Base-by-base conservation (phyloP, 2,113 vertebrate species). In the Corythoichthys haematopterus region DNA sequence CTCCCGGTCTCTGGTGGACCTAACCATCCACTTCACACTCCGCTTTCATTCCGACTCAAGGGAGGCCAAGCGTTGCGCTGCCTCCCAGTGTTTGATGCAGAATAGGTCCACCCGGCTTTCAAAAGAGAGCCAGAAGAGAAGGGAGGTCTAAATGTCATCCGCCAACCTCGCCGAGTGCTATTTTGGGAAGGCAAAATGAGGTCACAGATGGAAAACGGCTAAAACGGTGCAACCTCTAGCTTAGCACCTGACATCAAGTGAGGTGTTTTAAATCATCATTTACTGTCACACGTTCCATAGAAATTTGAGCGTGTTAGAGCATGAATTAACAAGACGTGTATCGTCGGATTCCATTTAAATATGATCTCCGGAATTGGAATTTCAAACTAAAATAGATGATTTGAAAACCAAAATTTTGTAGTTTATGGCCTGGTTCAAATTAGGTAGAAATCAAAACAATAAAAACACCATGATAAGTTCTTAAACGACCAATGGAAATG, bases 131-230 rank as follows among this genome's bases (percentile, higher is more conserved):
- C 20, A 35, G 53, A 11, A 35, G 28, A 35, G 10, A 59, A 80
- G 76, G 64, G 37, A 14, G 28, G 69, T 77, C 69, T 82, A 82
- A 88, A 87, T 88, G 84, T 87, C 88, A 84, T 63, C 61, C 82
- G 70, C 70, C 70, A 65, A 69, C 70, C 72, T 84, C 77, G 50
- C 56, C 60, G 64, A 47, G 60, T 38, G 85, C 75, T 86, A 86
- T 89, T 87, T 88, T 66, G 80, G 81, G 78, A 78, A 68, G 61
- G 70, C 3, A 28, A 82, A 89, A 85, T 80, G 71, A 86, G 88
- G 88, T 88, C 86, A 81, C 79, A 79, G 76, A 79, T 74, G 71
- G 75, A 84, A 76, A 56, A 76, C 48, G 10, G 80, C 70, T 71
- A 66, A 80, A 75, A 69, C 73, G 66, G 77, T 82, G 84, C 83